Conservation (phyloP, 2,797 vertebrate genomes). For the Lacerta bilineata region DNA sequence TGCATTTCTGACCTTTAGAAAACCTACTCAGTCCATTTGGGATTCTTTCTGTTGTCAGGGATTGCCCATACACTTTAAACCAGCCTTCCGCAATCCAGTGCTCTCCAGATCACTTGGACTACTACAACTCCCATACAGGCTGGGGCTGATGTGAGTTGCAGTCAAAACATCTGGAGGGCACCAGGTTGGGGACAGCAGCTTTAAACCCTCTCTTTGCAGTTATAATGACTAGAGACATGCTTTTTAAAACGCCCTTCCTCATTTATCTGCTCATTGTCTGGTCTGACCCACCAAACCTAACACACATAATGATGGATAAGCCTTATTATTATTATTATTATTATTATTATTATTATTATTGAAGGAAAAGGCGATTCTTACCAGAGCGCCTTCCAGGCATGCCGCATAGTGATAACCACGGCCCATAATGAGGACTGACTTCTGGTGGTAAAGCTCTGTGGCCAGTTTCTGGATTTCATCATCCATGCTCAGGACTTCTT, state of each 20-base stretch:
- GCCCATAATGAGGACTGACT: conserved; percentile 98
- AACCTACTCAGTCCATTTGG: not conserved
- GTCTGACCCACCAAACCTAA: not conserved
- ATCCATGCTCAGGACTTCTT: conserved; percentile 95
- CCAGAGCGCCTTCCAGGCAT: conserved; percentile 96
- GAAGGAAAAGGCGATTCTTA: conserved; percentile 72
- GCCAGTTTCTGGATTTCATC: conserved; percentile 98
- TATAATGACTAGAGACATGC: not conserved
- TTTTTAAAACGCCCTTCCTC: not conserved
- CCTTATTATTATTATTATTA: too few species aligned
- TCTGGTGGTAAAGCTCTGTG: conserved; percentile 94
- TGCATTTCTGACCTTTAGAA: not conserved
- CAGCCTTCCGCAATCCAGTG: too few species aligned
- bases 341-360: too few species aligned
- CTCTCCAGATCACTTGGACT: too few species aligned
- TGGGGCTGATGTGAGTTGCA: too few species aligned
- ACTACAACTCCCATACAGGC: too few species aligned
- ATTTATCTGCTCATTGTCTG: fast-evolving
- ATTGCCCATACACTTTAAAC: too few species aligned
- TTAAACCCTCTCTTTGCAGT: too few species aligned
- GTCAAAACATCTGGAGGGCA: too few species aligned
- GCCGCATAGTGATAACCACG: conserved; percentile 97
- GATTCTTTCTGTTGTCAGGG: not conserved
- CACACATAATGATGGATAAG: not conserved
- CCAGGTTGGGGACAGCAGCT: too few species aligned